Conservation (phyloP, 2,113 vertebrate species). For the Zeus faber region DNA sequence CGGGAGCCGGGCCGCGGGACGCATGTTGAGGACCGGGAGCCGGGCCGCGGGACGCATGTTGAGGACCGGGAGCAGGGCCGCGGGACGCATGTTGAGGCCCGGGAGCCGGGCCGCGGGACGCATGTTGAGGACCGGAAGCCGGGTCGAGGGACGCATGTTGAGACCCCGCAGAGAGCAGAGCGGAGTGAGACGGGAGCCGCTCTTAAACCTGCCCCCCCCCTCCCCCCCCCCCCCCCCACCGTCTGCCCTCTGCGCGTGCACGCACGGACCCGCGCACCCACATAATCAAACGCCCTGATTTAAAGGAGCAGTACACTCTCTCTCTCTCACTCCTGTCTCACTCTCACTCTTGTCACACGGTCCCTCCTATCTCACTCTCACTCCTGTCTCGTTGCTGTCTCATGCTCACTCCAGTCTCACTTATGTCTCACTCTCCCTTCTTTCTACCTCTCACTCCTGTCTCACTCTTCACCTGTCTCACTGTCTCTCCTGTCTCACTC, state of each 20-base stretch:
- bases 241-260: neutral
- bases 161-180: too few species aligned
- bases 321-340: neutral
- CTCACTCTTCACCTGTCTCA: neutral
- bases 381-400: neutral
- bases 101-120: too few species aligned
- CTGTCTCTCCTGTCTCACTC: neutral
- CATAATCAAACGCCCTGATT: neutral
- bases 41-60: too few species aligned
- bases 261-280: neutral
- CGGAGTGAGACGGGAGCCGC: too few species aligned
- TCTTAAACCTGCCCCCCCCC: too few species aligned
- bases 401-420: neutral
- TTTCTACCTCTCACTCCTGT: neutral
- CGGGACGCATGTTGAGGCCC: too few species aligned
- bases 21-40: too few species aligned
- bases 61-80: too few species aligned
- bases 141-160: too few species aligned
- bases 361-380: neutral
- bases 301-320: neutral
- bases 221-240: too few species aligned
- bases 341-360: neutral
- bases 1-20: too few species aligned
- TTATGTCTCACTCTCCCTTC: neutral
- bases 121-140: too few species aligned